Percentiles rank a stretch among this genome's conserved stretches.
These are phyloP conservation scores for Chymomyza amoena DNA, from an alignment of 2,888 invertebrate genomes.

Conservation along the genomic window DNA sequence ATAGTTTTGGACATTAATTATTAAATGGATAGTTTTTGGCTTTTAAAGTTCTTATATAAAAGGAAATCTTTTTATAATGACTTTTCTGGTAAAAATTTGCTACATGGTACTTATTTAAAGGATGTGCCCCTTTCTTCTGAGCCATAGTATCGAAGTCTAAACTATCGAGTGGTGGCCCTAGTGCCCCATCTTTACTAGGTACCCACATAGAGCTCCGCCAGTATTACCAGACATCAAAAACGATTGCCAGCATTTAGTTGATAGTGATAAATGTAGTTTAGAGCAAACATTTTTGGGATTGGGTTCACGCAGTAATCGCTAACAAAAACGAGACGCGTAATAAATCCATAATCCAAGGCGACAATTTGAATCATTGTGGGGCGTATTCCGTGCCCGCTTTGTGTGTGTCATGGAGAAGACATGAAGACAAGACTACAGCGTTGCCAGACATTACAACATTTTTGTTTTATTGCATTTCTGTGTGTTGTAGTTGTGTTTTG, in stretches of 20 bases:
- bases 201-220: neutral
- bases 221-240: too few relatives aligned
- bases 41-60: too few relatives aligned
- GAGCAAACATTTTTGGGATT: neutral
- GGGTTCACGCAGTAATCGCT: conserved; percentile 22
- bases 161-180: too few relatives aligned
- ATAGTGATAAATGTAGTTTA: conserved; percentile 67
- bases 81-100: too few relatives aligned
- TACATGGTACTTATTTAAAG: too few relatives aligned
- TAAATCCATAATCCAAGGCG: conserved; percentile 73
- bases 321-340: conserved; percentile 68
- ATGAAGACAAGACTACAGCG: conserved; percentile 11
- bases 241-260: conserved; percentile 22
- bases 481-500: conserved; percentile 43
- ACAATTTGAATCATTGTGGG: conserved; percentile 71
- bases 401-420: conserved; percentile 30
- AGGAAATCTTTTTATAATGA: too few relatives aligned
- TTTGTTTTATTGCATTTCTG: conserved; percentile 68
- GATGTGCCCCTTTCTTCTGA: too few relatives aligned
- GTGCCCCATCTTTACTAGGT: too few relatives aligned
- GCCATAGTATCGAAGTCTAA: too few relatives aligned
- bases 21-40: too few relatives aligned
- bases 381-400: conserved; percentile 42
- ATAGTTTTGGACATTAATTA: too few relatives aligned
- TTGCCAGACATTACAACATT: conserved; percentile 21